phyloP scores from a whole-genome alignment of 2,113 vertebrate species.

The Speoplatyrhinus poulsoni region DNA sequence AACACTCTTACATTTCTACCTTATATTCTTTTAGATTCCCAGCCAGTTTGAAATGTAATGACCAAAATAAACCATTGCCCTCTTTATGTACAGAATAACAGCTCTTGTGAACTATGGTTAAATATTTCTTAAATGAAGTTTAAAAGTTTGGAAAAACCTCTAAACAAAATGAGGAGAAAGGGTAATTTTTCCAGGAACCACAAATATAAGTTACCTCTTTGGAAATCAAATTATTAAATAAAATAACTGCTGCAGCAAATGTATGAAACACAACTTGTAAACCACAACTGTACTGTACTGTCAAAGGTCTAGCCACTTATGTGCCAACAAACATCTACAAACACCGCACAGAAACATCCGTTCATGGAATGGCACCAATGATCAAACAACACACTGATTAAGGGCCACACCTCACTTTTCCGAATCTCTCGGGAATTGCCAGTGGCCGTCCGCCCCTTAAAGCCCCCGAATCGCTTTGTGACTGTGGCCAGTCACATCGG shows the following conservation, averaged over 20 bases:
- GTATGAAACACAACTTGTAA: too few species aligned
- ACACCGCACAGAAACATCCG: not conserved
- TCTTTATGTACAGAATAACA: constrained; percentile 54
- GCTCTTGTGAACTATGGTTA: constrained; percentile 26
- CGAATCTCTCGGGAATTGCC: constrained; percentile 47
- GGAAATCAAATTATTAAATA: too few species aligned
- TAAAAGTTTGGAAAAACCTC: constrained; percentile 19
- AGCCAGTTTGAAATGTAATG: constrained; percentile 47
- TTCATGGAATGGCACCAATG: constrained; percentile 47
- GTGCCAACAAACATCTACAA: too few species aligned
- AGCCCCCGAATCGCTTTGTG: constrained; percentile 32
- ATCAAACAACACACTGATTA: constrained; percentile 34
- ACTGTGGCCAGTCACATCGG: constrained; percentile 46
- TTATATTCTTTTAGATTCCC: constrained; percentile 57
- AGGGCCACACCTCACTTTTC: constrained; percentile 32
- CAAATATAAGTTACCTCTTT: too few species aligned
- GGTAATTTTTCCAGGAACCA: not conserved
- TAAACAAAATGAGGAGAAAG: not conserved
- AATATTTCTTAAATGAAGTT: constrained; percentile 4
- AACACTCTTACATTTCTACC: constrained; percentile 57
- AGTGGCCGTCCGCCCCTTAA: constrained; percentile 36
- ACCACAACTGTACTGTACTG: too few species aligned
- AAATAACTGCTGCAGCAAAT: too few species aligned
- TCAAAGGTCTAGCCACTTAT: too few species aligned
- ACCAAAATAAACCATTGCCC: constrained; percentile 54